These are phyloP conservation scores for Trinorchestia longiramus DNA, from an alignment of 1,140 invertebrate genomes.

Conservation along the genomic window DNA sequence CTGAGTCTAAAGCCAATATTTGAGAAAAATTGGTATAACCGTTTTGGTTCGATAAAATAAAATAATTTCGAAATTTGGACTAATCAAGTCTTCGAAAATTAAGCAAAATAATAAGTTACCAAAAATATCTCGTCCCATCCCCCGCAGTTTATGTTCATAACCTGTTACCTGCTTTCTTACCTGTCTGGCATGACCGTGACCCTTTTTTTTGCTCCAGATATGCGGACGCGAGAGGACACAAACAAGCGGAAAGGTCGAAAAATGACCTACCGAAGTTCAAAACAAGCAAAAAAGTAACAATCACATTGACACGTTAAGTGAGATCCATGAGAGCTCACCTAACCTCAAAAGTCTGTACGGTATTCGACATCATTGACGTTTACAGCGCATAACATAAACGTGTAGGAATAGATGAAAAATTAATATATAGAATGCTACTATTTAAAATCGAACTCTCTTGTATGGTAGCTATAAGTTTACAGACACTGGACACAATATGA, in stretches of 20 bases:
- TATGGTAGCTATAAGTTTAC: neutral
- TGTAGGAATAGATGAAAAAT: neutral
- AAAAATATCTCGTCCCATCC: neutral
- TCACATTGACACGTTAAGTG: neutral
- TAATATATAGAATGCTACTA: neutral
- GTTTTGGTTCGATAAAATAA: neutral
- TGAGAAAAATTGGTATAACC: neutral
- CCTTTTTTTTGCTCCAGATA: neutral
- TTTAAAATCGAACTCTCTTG: neutral
- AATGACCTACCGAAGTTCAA: neutral
- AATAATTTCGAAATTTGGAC: neutral
- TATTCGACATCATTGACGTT: neutral
- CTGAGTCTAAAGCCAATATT: neutral
- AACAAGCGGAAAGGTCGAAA: neutral
- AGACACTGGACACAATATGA: neutral
- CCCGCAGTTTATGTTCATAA: neutral
- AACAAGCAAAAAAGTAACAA: neutral
- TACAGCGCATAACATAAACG: neutral
- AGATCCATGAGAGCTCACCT: neutral
- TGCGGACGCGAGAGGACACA: neutral
- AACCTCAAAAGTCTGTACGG: neutral
- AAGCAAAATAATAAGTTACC: neutral
- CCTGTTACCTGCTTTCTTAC: neutral
- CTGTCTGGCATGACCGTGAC: neutral
- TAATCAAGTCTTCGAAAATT: neutral